Conservation (phyloP, 2,888 invertebrate genomes). For the Andrena flavipes region DNA sequence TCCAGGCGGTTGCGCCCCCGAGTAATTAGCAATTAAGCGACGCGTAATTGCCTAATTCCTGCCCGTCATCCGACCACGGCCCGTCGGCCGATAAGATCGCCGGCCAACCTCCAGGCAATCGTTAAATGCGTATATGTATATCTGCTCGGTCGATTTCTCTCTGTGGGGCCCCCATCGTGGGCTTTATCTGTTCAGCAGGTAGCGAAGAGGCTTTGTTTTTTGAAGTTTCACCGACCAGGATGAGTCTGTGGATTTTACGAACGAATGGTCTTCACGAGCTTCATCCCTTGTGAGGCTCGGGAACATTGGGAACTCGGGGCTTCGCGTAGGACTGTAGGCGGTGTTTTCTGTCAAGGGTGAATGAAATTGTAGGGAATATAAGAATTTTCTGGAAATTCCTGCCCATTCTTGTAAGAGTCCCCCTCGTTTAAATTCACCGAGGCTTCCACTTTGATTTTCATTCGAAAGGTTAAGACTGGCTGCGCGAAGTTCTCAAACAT, state of each 20-base stretch:
- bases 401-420: too few relatives aligned
- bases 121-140: conserved; percentile 56
- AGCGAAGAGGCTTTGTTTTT: conserved; percentile 57
- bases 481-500: too few relatives aligned
- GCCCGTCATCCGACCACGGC: conserved; percentile 73
- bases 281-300: not conserved
- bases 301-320: not conserved
- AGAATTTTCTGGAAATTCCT: too few relatives aligned
- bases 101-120: conserved; percentile 57
- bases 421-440: too few relatives aligned
- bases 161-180: conserved; percentile 34
- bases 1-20: conserved; percentile 55
- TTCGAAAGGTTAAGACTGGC: too few relatives aligned
- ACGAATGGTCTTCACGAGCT: not conserved
- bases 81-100: conserved; percentile 71
- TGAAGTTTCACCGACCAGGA: conserved; percentile 30
- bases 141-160: conserved; percentile 54
- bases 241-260: conserved; percentile 41
- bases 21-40: conserved; percentile 77
- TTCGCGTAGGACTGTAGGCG: not conserved
- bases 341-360: not conserved
- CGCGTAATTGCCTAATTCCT: conserved; percentile 76
- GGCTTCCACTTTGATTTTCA: too few relatives aligned
- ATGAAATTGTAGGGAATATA: not conserved
- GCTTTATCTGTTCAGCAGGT: conserved; percentile 64